Percentiles rank a stretch among this genome's conserved stretches.
These are phyloP conservation scores for Menidia beryllina DNA, from an alignment of 2,113 vertebrate genomes.

Conservation along the genomic window DNA sequence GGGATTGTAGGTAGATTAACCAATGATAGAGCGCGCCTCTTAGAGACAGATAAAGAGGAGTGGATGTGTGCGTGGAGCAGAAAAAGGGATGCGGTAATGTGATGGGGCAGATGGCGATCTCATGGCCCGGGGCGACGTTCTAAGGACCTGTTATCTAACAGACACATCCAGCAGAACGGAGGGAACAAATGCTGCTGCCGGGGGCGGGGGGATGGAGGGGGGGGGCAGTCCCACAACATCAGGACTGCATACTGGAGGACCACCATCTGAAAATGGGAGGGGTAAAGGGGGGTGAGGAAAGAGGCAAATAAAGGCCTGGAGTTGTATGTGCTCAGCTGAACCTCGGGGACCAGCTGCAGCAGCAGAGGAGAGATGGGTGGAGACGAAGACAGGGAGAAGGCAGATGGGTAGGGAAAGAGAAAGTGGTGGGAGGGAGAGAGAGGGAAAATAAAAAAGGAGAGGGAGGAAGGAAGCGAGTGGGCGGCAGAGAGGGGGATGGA, in stretches of 20 bases:
- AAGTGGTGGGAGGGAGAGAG: constrained; percentile 49
- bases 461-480: constrained; percentile 49
- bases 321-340: constrained; percentile 37
- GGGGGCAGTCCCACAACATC: neutral
- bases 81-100: constrained; percentile 51
- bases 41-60: constrained; percentile 16
- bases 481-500: constrained; percentile 62
- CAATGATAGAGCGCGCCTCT: constrained; percentile 43
- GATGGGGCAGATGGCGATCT: constrained; percentile 77
- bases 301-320: constrained; percentile 12
- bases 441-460: constrained; percentile 15
- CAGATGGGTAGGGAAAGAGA: constrained; percentile 39
- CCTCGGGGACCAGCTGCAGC: constrained; percentile 37
- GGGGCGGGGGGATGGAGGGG: constrained; percentile 6
- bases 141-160: constrained; percentile 72
- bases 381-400: constrained; percentile 36
- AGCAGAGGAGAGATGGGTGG: constrained; percentile 14
- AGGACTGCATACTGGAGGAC: constrained; percentile 18
- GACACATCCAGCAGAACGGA: constrained; percentile 53
- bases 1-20: constrained; percentile 70
- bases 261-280: constrained; percentile 17
- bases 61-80: constrained; percentile 16
- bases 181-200: constrained; percentile 55
- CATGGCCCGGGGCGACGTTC: constrained; percentile 60
- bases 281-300: constrained; percentile 2